These are phyloP conservation scores for Prochilodus magdalenae DNA, from an alignment of 2,113 vertebrate species.

Conservation along the genomic window DNA sequence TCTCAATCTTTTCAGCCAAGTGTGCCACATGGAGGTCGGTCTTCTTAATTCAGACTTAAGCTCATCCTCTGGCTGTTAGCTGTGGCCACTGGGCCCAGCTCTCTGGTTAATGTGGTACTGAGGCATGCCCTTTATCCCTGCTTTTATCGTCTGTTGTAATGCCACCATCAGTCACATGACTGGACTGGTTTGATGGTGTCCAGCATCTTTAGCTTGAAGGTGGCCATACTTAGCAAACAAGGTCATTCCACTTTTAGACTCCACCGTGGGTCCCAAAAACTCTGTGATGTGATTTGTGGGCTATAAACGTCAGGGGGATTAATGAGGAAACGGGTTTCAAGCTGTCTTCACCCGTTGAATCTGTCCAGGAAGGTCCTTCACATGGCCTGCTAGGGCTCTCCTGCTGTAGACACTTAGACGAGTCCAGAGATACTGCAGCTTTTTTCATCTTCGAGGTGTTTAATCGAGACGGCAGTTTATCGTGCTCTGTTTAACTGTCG, in stretches of 20 bases:
- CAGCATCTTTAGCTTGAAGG: background rate
- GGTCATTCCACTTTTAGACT: constrained; percentile 14
- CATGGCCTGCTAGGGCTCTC: constrained; percentile 14
- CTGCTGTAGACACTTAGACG: background rate
- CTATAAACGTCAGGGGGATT: background rate
- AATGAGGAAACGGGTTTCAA: constrained; percentile 42
- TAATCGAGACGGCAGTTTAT: background rate
- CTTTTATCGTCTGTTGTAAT: background rate
- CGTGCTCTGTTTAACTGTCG: background rate
- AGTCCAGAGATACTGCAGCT: background rate
- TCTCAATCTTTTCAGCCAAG: background rate
- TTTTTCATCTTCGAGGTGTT: background rate
- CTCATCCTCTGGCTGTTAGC: background rate
- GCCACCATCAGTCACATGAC: constrained; percentile 3
- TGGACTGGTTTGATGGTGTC: background rate
- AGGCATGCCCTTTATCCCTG: constrained; percentile 62
- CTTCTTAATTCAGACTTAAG: background rate
- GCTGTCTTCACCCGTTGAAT: constrained; percentile 30
- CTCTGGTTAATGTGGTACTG: constrained; percentile 25
- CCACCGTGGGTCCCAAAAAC: constrained; percentile 11
- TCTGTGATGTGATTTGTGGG: constrained; percentile 14
- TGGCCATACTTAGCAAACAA: constrained; percentile 15
- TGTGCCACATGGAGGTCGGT: no score
- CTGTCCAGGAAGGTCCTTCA: constrained; percentile 30
- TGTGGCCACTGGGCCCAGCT: background rate